Evolutionary conservation across 2,888 invertebrate species (phyloP).

Genomic region (Scaeva pyrastri): DNA sequence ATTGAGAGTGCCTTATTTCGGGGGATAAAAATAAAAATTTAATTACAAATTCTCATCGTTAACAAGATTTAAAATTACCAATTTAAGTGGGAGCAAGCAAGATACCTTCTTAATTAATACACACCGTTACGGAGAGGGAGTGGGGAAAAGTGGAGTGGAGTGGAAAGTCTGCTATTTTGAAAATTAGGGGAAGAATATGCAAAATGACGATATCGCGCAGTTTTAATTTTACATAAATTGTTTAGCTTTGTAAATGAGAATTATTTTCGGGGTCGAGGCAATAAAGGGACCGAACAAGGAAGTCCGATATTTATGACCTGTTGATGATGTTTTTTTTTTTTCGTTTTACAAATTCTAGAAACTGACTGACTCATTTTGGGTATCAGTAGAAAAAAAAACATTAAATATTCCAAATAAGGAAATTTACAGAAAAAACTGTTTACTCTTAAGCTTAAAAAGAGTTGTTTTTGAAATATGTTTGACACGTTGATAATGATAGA

Average conservation of each 20-base stretch:
- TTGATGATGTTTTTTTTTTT: no score
- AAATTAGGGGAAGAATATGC: conserved; percentile 64
- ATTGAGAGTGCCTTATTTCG: not conserved
- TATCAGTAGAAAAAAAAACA: no score
- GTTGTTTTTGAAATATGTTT: no score
- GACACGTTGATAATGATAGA: no score
- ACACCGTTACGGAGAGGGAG: not conserved
- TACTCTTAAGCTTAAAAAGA: no score
- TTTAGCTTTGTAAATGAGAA: conserved; percentile 65
- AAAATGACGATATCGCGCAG: conserved; percentile 63
- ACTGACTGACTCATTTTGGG: no score
- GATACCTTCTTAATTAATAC: conserved; percentile 72
- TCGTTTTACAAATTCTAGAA: no score
- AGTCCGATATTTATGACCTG: no score
- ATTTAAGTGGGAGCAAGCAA: conserved; percentile 59
- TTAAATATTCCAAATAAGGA: no score
- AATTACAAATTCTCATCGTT: conserved; percentile 75
- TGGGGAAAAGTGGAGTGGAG: not conserved
- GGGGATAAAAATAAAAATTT: conserved; percentile 57
- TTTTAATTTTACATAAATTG: conserved; percentile 70
- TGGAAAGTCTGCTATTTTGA: not conserved
- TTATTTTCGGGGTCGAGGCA: conserved; percentile 44
- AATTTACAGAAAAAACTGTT: no score
- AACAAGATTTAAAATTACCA: conserved; percentile 75
- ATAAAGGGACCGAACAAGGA: conserved; percentile 21